These are phyloP conservation scores for Lepas anatifera DNA, from an alignment of 2,888 invertebrate genomes.

Conservation along the genomic window DNA sequence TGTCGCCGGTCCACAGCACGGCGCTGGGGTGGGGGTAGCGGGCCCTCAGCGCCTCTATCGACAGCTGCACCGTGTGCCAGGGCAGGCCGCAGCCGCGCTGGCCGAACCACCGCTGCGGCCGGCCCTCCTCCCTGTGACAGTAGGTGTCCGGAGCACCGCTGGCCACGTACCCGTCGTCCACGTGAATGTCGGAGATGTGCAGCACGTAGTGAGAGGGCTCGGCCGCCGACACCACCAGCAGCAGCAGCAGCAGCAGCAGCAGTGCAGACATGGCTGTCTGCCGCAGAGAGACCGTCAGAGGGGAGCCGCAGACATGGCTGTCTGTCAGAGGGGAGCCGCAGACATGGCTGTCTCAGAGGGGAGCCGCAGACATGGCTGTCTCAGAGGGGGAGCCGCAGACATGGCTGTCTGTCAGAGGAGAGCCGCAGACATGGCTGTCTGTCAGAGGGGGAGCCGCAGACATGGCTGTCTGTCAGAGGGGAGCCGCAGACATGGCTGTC, in stretches of 20 bases:
- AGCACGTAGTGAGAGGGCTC: background rate
- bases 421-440: too few relatives aligned
- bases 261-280: too few relatives aligned
- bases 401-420: too few relatives aligned
- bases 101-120: conserved; percentile 34
- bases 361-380: too few relatives aligned
- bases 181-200: conserved; percentile 4
- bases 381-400: too few relatives aligned
- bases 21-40: conserved; percentile 79
- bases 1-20: conserved; percentile 72
- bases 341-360: too few relatives aligned
- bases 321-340: too few relatives aligned
- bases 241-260: conserved; percentile 18
- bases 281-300: too few relatives aligned
- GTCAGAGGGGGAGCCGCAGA: too few relatives aligned
- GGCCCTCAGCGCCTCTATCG: conserved; percentile 71
- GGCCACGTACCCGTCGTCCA: background rate
- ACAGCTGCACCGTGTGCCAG: conserved; percentile 73
- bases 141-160: background rate
- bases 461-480: too few relatives aligned
- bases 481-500: too few relatives aligned
- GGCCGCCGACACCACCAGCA: background rate
- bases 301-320: too few relatives aligned
- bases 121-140: background rate
- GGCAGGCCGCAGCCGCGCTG: conserved; percentile 79